These are phyloP conservation scores for Megathymus violae DNA, from an alignment of 1,140 invertebrate species.

Conservation along the genomic window DNA sequence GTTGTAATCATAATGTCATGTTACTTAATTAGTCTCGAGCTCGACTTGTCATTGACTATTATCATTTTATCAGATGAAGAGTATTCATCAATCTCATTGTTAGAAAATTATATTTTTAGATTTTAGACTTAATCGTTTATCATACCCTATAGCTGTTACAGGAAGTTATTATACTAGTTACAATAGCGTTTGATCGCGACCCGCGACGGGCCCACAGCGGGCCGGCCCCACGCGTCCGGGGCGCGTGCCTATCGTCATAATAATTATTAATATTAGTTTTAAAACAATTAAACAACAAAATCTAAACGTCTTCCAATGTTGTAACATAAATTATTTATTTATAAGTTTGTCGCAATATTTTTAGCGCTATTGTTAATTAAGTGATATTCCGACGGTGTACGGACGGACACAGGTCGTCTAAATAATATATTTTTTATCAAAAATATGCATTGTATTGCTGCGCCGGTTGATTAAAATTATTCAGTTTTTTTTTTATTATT, in stretches of 20 bases:
- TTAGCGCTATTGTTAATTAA: too few species aligned
- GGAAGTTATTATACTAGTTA: constrained; percentile 38
- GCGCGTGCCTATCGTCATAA: constrained; percentile 51
- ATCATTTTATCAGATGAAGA: constrained; percentile 15
- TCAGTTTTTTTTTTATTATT: constrained; percentile 2
- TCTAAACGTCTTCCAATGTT: constrained; percentile 64
- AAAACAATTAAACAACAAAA: constrained; percentile 57
- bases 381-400: too few species aligned
- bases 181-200: constrained; percentile 24
- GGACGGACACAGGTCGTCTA: too few species aligned
- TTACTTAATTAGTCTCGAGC: not conserved
- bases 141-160: constrained; percentile 55
- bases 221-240: too few species aligned
- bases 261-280: constrained; percentile 41
- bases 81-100: constrained; percentile 15
- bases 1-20: not conserved
- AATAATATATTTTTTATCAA: too few species aligned
- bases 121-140: constrained; percentile 7
- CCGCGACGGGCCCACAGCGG: too few species aligned
- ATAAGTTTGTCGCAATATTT: constrained; percentile 24
- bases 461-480: too few species aligned
- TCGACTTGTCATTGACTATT: not conserved
- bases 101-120: constrained; percentile 8
- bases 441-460: too few species aligned
- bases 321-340: constrained; percentile 51